Evolutionary conservation across 92 coral and sea anemone genomes (phyloP).

Genomic region (Nematostella vectensis): DNA sequence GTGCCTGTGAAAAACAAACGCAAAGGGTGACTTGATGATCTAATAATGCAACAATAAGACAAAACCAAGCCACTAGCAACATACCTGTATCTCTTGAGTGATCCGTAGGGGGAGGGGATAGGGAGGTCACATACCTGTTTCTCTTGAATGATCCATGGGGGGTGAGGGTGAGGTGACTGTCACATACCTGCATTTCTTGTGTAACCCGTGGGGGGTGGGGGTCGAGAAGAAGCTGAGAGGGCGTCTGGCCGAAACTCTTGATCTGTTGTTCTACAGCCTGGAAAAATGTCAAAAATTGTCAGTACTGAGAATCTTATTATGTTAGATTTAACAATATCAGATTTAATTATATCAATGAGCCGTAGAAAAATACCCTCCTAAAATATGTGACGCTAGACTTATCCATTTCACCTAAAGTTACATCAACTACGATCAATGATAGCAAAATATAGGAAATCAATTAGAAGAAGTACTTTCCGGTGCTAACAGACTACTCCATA

Average conservation of each 20-base stretch:
- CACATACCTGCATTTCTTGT: constrained; percentile 63
- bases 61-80: not conserved
- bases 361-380: not conserved
- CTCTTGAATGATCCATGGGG: no score
- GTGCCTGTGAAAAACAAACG: constrained; percentile 7
- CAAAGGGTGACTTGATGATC: constrained; percentile 8
- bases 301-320: no score
- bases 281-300: not conserved
- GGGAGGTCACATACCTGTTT: no score
- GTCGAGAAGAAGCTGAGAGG: constrained; percentile 80
- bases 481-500: no score
- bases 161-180: no score
- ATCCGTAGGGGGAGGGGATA: no score
- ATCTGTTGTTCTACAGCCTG: constrained; percentile 99
- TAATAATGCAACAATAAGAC: no score
- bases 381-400: not conserved
- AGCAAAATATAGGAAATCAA: no score
- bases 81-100: not conserved
- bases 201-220: constrained; percentile 56
- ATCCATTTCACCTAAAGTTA: no score
- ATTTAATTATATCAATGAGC: no score
- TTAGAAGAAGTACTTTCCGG: no score
- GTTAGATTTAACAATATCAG: not conserved
- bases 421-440: no score
- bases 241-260: constrained; percentile 97